Conservation (phyloP, 2,888 invertebrate genomes). For the Hyposoter didymator region DNA sequence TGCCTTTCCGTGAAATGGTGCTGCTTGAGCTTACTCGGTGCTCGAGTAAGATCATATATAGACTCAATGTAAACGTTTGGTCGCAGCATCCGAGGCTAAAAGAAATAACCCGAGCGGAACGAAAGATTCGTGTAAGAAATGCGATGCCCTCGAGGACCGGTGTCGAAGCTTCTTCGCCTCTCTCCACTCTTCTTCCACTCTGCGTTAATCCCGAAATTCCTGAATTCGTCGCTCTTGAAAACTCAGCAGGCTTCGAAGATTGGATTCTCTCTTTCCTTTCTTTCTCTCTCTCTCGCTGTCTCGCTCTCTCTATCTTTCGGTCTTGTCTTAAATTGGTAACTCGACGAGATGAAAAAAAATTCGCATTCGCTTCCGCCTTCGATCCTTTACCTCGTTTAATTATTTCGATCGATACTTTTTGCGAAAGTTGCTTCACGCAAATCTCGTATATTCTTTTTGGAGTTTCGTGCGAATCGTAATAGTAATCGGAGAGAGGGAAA, state of each 20-base stretch:
- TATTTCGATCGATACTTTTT: constrained; percentile 46
- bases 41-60: constrained; percentile 12
- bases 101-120: constrained; percentile 55
- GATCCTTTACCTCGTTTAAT: constrained; percentile 33
- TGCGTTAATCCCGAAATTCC: constrained; percentile 59
- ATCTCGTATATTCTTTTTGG: background rate
- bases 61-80: constrained; percentile 13
- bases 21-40: background rate
- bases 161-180: constrained; percentile 15
- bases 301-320: background rate
- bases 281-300: background rate
- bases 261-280: constrained; percentile 10
- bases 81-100: constrained; percentile 41
- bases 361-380: constrained; percentile 41
- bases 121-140: constrained; percentile 58
- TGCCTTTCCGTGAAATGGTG: background rate
- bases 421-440: constrained; percentile 17
- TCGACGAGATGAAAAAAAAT: constrained; percentile 30
- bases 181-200: background rate
- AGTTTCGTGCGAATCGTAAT: background rate
- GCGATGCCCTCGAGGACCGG: constrained; percentile 38
- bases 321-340: constrained; percentile 22
- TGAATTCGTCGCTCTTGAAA: constrained; percentile 52
- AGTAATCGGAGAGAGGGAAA: background rate
- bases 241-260: constrained; percentile 30